Conservation (phyloP, 64 coral and sea anemone genomes). For the Montipora capricornis region DNA sequence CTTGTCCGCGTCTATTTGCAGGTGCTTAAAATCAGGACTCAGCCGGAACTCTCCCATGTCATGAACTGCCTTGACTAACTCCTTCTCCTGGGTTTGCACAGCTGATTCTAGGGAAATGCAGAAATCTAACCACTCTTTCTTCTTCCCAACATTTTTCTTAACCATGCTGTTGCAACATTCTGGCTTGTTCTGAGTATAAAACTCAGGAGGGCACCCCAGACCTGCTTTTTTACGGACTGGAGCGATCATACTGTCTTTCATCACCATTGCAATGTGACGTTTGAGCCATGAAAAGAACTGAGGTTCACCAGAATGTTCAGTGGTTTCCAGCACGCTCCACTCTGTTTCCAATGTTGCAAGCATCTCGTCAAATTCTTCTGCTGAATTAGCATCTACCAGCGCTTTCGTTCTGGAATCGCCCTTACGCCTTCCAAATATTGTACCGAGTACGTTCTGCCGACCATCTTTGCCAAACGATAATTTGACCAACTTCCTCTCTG, state of each 20-base stretch:
- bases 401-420: background rate
- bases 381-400: slow-evolving; percentile 6
- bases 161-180: background rate
- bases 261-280: slow-evolving; percentile 12
- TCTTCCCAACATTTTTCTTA: slow-evolving; percentile 16
- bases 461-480: slow-evolving; percentile 10
- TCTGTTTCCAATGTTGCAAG: background rate
- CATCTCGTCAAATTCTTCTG: background rate
- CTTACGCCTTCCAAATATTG: slow-evolving; percentile 29
- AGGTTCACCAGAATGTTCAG: slow-evolving; percentile 24
- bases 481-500: too few relatives aligned
- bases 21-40: slow-evolving; percentile 41
- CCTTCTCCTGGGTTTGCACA: slow-evolving; percentile 24
- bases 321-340: slow-evolving; percentile 19
- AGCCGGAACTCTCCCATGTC: slow-evolving; percentile 26
- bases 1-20: slow-evolving; percentile 1
- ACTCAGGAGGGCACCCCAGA: too few relatives aligned
- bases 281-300: slow-evolving; percentile 29
- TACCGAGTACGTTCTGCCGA: background rate
- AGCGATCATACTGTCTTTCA: slow-evolving; percentile 52
- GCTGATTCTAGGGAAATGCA: slow-evolving; percentile 25
- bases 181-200: too few relatives aligned
- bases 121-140: slow-evolving; percentile 46
- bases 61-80: slow-evolving; percentile 29
- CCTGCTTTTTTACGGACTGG: background rate